Percentiles rank a stretch among this genome's conserved stretches.
Conservation (phyloP, 2,797 vertebrate genomes). For the Hylomyscus alleni region DNA sequence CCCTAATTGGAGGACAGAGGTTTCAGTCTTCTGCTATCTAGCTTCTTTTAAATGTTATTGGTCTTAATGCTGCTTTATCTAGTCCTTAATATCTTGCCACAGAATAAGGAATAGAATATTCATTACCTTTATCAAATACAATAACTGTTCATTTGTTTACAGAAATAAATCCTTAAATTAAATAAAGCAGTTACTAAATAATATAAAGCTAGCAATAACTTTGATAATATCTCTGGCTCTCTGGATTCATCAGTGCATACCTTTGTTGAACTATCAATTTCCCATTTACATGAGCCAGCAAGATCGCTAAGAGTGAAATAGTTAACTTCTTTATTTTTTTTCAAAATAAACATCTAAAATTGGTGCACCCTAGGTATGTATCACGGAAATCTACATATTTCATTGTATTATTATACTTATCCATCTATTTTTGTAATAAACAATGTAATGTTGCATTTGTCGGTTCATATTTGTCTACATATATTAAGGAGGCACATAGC, state of each 20-base stretch:
- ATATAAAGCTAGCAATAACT: not conserved
- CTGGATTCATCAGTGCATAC: not conserved
- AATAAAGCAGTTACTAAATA: not conserved
- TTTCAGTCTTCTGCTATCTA: not conserved
- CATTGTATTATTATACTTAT: not conserved
- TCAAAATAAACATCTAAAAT: not conserved
- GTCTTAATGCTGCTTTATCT: not conserved
- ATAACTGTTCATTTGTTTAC: not conserved
- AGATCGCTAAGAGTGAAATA: not conserved
- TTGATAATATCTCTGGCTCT: not conserved
- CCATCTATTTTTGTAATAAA: not conserved
- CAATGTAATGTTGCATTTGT: not conserved
- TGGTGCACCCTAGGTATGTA: not conserved
- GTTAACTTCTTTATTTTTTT: not conserved
- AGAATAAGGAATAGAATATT: conserved; percentile 21
- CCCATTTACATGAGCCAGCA: not conserved
- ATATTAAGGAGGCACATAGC: not conserved
- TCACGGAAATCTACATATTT: not conserved
- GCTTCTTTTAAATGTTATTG: not conserved
- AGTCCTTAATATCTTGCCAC: not conserved
- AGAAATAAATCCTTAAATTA: not conserved
- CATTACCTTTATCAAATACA: not conserved
- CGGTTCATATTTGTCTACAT: not conserved
- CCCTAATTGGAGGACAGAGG: too few relatives aligned
- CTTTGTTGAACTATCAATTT: not conserved